Evolutionary conservation across 2,888 invertebrate genomes (phyloP).

Genomic region (Phymatocera aterrima): DNA sequence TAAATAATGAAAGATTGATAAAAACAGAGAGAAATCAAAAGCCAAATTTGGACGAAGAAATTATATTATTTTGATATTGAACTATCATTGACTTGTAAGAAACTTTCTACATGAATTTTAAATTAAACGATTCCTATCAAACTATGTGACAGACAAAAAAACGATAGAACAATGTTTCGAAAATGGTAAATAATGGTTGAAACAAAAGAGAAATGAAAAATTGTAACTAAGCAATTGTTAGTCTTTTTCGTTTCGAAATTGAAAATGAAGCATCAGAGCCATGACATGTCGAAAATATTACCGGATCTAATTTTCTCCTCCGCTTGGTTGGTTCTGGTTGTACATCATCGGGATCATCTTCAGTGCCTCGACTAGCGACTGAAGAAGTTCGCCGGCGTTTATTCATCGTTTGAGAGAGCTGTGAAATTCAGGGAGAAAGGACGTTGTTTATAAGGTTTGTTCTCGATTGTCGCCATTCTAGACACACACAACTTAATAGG

Average conservation of each 20-base stretch:
- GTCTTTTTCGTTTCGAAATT: background rate
- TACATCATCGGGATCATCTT: constrained; percentile 85
- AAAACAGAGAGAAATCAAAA: background rate
- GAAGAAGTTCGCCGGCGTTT: constrained; percentile 90
- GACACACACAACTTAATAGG: no score
- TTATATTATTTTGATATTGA: background rate
- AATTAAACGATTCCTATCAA: background rate
- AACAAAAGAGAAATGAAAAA: background rate
- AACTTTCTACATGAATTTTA: background rate
- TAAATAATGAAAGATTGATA: background rate
- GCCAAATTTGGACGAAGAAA: background rate
- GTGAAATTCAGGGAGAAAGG: background rate
- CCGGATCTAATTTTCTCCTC: constrained; percentile 86
- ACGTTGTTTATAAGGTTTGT: constrained; percentile 12
- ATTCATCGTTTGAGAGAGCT: constrained; percentile 78
- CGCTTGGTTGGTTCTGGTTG: constrained; percentile 76
- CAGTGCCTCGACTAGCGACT: constrained; percentile 85
- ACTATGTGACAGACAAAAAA: background rate
- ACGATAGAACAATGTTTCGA: background rate
- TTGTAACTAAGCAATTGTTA: no score
- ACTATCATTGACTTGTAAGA: background rate
- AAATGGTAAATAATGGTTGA: background rate
- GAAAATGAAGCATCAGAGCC: background rate
- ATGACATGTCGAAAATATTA: constrained; percentile 68
- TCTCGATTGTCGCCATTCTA: constrained; percentile 27